Evolutionary conservation across 2,888 invertebrate genomes (phyloP).

Genomic region (Pachymerium ferrugineum): DNA sequence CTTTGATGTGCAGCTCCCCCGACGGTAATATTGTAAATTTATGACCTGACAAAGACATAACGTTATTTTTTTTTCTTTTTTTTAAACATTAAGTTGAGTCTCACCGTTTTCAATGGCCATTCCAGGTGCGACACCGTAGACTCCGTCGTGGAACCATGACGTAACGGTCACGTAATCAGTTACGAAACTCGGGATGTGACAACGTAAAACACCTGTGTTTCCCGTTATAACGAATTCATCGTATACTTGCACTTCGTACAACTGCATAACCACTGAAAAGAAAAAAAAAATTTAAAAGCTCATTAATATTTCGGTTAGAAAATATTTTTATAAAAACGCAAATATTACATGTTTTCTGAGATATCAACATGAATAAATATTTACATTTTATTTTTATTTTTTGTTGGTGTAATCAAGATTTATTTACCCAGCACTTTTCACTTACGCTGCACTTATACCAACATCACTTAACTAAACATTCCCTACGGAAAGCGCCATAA

Average conservation of each 20-base stretch:
- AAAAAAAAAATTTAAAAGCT: not conserved
- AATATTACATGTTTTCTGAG: no score
- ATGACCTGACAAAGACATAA: not conserved
- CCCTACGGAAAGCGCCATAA: no score
- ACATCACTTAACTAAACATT: no score
- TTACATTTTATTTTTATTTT: no score
- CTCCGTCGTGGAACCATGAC: conserved; percentile 19
- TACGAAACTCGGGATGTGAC: conserved; percentile 25
- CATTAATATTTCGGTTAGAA: no score
- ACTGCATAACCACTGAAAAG: not conserved
- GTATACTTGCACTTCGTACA: conserved; percentile 23
- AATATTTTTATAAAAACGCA: no score
- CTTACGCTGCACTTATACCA: no score
- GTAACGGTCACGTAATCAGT: conserved; percentile 8
- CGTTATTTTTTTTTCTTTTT: no score
- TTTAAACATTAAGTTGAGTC: no score
- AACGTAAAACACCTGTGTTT: not conserved
- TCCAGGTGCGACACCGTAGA: not conserved
- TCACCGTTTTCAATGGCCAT: not conserved
- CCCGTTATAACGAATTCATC: not conserved
- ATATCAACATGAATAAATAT: no score
- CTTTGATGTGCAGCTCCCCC: conserved; percentile 89
- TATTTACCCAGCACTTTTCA: no score
- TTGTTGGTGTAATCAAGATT: no score
- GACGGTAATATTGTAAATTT: conserved; percentile 66